These are phyloP conservation scores for Hycleus phaleratus DNA, from an alignment of 1,140 invertebrate species.

Conservation along the genomic window DNA sequence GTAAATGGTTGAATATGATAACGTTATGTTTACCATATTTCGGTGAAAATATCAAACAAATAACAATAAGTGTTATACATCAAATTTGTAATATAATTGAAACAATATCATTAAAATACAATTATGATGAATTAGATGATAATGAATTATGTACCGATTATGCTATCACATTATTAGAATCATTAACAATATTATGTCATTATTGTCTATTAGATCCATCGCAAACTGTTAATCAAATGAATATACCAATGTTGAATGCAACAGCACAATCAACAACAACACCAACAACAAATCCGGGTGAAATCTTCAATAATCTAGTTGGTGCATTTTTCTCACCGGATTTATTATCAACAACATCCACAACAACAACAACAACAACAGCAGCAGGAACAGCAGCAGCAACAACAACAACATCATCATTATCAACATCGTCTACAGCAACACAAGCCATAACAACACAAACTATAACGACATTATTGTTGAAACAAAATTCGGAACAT, in stretches of 20 bases:
- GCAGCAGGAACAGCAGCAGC: no score
- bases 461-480: background rate
- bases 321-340: constrained; percentile 58
- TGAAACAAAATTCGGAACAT: constrained; percentile 41
- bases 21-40: constrained; percentile 70
- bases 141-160: constrained; percentile 58
- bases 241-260: constrained; percentile 39
- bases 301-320: constrained; percentile 75
- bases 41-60: constrained; percentile 63
- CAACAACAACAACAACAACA: no score
- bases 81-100: constrained; percentile 82
- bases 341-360: background rate
- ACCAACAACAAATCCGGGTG: constrained; percentile 49
- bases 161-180: constrained; percentile 70
- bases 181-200: constrained; percentile 75
- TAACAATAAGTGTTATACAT: constrained; percentile 70
- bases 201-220: constrained; percentile 75
- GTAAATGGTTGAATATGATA: constrained; percentile 74
- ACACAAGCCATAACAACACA: no score
- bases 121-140: constrained; percentile 23
- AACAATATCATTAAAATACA: constrained; percentile 40
- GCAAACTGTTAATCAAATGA: constrained; percentile 52
- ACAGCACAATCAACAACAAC: constrained; percentile 36
- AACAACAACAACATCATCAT: no score
- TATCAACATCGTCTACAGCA: no score